A percentile compares a stretch with the other conserved stretches of the same genome.
Conservation (phyloP, 1,140 invertebrate species). For the Drosophila quadrilineata region DNA sequence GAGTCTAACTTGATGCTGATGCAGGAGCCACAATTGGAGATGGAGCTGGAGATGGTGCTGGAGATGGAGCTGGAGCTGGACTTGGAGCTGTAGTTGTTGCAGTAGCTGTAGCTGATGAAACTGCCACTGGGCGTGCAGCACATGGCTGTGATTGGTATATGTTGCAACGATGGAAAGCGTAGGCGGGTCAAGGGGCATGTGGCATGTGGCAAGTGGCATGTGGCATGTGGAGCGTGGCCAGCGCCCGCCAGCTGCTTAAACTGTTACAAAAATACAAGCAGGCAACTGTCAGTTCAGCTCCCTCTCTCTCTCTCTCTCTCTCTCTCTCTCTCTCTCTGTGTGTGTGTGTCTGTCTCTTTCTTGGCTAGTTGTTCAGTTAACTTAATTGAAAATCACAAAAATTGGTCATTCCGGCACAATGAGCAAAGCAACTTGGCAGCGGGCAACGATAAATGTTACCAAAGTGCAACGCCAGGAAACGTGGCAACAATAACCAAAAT, state of each 20-base stretch:
- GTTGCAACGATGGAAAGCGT: neutral
- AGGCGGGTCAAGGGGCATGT: neutral
- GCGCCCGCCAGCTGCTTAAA: constrained; percentile 62
- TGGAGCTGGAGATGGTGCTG: no score
- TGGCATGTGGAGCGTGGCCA: constrained; percentile 24
- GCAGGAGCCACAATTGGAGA: no score
- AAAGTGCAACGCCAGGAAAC: constrained; percentile 51
- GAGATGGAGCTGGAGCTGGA: no score
- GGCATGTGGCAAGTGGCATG: constrained; percentile 22
- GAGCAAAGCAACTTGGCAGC: constrained; percentile 63
- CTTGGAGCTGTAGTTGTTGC: neutral
- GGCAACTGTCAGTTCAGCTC: constrained; percentile 9
- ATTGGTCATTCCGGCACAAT: constrained; percentile 77
- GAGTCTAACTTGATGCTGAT: no score
- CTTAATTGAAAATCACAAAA: constrained; percentile 80
- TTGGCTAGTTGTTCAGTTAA: constrained; percentile 49
- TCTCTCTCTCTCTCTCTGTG: neutral
- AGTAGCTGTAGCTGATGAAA: neutral
- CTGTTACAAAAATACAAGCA: constrained; percentile 54
- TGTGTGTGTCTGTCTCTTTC: neutral
- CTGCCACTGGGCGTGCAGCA: neutral
- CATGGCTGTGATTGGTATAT: constrained; percentile 22
- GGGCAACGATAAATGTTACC: constrained; percentile 50
- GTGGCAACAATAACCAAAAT: constrained; percentile 5
- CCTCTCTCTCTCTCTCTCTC: neutral